Evolutionary conservation across 2,888 invertebrate genomes (phyloP), one percentile per base, ranked within the genome.

Genomic region (Petrolisthes cinctipes): DNA sequence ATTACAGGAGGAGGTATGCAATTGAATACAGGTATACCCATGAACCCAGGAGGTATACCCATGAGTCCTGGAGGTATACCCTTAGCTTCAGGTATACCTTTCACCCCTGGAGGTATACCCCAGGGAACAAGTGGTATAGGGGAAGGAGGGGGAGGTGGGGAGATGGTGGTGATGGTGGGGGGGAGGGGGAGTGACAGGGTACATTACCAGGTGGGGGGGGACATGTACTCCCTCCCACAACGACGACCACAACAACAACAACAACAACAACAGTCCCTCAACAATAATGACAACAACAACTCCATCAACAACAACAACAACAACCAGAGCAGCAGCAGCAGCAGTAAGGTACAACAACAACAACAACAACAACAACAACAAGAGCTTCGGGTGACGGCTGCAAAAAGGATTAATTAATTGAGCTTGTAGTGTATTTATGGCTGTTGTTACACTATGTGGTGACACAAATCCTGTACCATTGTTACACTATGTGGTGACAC

Each of bases 181-280:
- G 85, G 73, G n/a, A 6, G 76, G 5, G 78, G 71, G 54, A 53
- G 76, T 68, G 85, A 82, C 78, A 78, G 85, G 66, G 85, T 53
- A 71, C 88, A 88, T 82, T 88, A 88, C 85, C 88, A 85, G 82
- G 88, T 88, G 71, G 88, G 88, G 37, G 88, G 88, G 54, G 88
- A 88, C 71, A 85, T 79, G 51, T 88, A 88, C 85, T 88, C 88
- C 71, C 56, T 88, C 85, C 88, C 88, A 53, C 85, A 85, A 78
- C 82, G 88, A 82, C 88, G 85, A 51, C 66, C 68, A 23, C 51
- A n/a, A 68, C 54, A 51, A 78, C 79, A 61, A 54, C 84, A 78
- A 76, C 61, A 37, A 56, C 54, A 51, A 78, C 79, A 61, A 54
- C 84, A 78, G 61, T 51, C 14, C 61, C 80, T n/a, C 20, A 4